Percentiles rank a stretch among this genome's conserved stretches.
Evolutionary conservation across 2,888 invertebrate species (phyloP).

Genomic region (Drosophila greeni): DNA sequence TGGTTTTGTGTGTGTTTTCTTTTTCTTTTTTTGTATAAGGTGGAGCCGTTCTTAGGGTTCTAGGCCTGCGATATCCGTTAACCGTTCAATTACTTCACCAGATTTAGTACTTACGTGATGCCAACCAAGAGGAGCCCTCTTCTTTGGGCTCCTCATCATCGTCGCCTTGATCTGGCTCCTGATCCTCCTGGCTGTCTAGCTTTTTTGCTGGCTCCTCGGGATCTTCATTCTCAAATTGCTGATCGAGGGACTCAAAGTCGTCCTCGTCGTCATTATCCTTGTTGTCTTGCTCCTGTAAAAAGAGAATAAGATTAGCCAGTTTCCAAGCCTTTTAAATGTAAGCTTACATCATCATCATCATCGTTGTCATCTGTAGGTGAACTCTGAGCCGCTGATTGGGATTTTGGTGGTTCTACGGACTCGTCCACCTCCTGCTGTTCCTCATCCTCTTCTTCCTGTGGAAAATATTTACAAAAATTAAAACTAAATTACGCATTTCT

Average conservation of each 20-base stretch:
- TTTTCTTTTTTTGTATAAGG: slow-evolving; percentile 17
- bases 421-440: slow-evolving; percentile 68
- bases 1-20: slow-evolving; percentile 1
- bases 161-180: slow-evolving; percentile 73
- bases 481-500: too few species aligned
- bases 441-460: slow-evolving; percentile 45
- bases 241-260: slow-evolving; percentile 76
- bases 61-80: slow-evolving; percentile 31
- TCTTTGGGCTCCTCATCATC: slow-evolving; percentile 60
- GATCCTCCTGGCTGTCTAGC: slow-evolving; percentile 55
- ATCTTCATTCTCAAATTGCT: slow-evolving; percentile 78
- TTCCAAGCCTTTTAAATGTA: rapidly evolving
- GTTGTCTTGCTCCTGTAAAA: slow-evolving; percentile 13
- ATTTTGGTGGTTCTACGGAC: slow-evolving; percentile 54
- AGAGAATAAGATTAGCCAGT: neutral
- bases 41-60: slow-evolving; percentile 50
- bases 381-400: slow-evolving; percentile 49
- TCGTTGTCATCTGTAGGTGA: slow-evolving; percentile 55
- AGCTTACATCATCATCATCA: slow-evolving; percentile 22
- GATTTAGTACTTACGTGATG: slow-evolving; percentile 75
- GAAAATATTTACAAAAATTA: neutral
- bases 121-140: slow-evolving; percentile 69
- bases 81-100: slow-evolving; percentile 38
- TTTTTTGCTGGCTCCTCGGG: slow-evolving; percentile 45
- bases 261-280: slow-evolving; percentile 74